Evolutionary conservation across 1,140 invertebrate genomes (phyloP).

Genomic region (Drosophila kikkawai): DNA sequence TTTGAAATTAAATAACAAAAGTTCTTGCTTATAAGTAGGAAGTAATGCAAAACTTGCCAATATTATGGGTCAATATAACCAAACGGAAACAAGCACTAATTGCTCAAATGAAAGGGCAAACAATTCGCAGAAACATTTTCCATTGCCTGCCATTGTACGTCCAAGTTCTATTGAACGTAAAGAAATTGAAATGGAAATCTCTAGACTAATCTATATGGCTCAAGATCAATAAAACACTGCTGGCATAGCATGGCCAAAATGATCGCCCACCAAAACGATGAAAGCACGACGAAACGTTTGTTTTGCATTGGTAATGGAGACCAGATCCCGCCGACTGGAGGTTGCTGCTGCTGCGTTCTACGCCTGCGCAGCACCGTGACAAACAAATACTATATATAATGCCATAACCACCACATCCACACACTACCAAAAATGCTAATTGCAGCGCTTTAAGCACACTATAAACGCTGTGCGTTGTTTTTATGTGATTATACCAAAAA

Average conservation of each 20-base stretch:
- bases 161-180: slow-evolving; percentile 10
- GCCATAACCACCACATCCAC: slow-evolving; percentile 24
- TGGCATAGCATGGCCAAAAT: slow-evolving; percentile 40
- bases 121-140: slow-evolving; percentile 5
- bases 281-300: slow-evolving; percentile 47
- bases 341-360: slow-evolving; percentile 44
- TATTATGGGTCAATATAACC: slow-evolving; percentile 12
- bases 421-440: slow-evolving; percentile 68
- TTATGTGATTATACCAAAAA: slow-evolving; percentile 63
- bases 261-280: slow-evolving; percentile 37
- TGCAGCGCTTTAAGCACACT: slow-evolving; percentile 62
- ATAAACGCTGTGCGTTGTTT: slow-evolving; percentile 60
- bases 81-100: slow-evolving; percentile 12
- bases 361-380: slow-evolving; percentile 74
- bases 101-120: slow-evolving; percentile 13
- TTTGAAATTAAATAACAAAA: background rate
- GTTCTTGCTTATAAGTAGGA: background rate
- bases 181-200: slow-evolving; percentile 30
- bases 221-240: slow-evolving; percentile 56
- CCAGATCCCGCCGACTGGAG: slow-evolving; percentile 27
- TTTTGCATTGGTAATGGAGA: slow-evolving; percentile 50
- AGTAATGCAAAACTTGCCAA: slow-evolving; percentile 22
- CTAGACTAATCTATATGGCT: slow-evolving; percentile 46
- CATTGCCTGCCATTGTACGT: background rate
- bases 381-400: slow-evolving; percentile 27